These are phyloP conservation scores for Lamellibrachia columna DNA, from an alignment of 2,888 invertebrate genomes.

Conservation along the genomic window DNA sequence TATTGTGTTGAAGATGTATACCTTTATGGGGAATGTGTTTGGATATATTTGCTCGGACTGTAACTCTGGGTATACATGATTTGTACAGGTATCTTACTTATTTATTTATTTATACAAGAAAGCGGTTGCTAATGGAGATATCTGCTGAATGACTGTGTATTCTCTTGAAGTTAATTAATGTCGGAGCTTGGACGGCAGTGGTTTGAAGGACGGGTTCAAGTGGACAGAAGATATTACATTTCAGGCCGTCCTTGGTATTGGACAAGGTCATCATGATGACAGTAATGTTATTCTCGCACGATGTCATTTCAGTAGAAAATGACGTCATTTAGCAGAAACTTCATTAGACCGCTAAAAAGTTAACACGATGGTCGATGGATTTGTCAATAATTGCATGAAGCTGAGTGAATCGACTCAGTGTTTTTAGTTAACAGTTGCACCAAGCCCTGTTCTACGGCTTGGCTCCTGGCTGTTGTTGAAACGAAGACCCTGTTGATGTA, in stretches of 20 bases:
- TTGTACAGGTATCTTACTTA: conserved; percentile 8
- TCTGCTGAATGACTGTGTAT: background rate
- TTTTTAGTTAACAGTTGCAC: background rate
- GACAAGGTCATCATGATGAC: background rate
- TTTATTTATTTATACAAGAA: background rate
- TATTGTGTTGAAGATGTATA: background rate
- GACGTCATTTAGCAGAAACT: background rate
- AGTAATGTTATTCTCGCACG: background rate
- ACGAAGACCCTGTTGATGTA: background rate
- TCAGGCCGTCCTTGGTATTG: background rate
- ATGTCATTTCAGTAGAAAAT: background rate
- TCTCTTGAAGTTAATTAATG: background rate
- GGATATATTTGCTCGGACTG: background rate
- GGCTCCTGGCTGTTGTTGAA: background rate
- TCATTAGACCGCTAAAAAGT: background rate
- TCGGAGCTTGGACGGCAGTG: background rate
- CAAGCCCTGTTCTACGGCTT: background rate
- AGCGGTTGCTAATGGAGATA: background rate
- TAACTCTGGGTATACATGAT: background rate
- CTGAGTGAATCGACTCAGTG: too few species aligned
- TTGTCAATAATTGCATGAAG: background rate
- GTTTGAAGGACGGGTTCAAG: background rate
- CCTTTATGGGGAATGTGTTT: background rate
- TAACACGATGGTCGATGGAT: background rate
- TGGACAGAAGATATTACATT: background rate